Evolutionary conservation across 2,797 vertebrate species (phyloP), one percentile per base, ranked within the genome.

Genomic region (Aphelocoma californica): DNA sequence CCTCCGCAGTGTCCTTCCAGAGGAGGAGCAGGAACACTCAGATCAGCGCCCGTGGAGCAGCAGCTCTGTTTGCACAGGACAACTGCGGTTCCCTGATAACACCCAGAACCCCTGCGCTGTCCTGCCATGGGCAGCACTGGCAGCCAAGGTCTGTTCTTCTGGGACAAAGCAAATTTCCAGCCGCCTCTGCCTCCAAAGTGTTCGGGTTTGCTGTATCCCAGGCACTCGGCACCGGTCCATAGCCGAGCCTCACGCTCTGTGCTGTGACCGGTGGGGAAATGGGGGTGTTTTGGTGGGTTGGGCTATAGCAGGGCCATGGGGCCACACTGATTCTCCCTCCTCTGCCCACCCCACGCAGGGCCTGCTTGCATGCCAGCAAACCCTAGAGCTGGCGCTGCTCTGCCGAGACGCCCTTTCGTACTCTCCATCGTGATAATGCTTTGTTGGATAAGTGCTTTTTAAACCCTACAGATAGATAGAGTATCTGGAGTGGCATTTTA

Each of bases 401-500:
- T 17, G 32, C 57, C 6, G 7, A 86, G 70, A 81, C 9, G 4
- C 86, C n/a, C 81, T 50, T 94, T 95, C 71, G 45, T 92, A 67
- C 78, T 91, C 93, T 84, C 61, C 36, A 54, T 81, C 62, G 21
- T 70, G 95, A 95, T 93, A 94, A 93, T n/a, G 40, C 93, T 96
- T 74, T 79, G 93, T 57, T 90, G 94, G 82, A 94, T 90, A 90
- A 97, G 96, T 86, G 97, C 88, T 96, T 96, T 95, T 95, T 81
- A 97, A 97, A 90, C 56, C 92, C 87, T 95, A 31, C 96, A 94
- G 83, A 92, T 42, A 91, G 95, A 86, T 21, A 75, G 94, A 93
- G 92, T 88, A 64, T 85, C 95, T 96, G 95, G 96, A 97, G 97
- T 97, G 97, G 96, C 97, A 96, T 98, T 97, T 97, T 81, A 93